These are phyloP conservation scores for Aselliscus stoliczkanus DNA, from an alignment of 2,797 vertebrate species.

Conservation along the genomic window DNA sequence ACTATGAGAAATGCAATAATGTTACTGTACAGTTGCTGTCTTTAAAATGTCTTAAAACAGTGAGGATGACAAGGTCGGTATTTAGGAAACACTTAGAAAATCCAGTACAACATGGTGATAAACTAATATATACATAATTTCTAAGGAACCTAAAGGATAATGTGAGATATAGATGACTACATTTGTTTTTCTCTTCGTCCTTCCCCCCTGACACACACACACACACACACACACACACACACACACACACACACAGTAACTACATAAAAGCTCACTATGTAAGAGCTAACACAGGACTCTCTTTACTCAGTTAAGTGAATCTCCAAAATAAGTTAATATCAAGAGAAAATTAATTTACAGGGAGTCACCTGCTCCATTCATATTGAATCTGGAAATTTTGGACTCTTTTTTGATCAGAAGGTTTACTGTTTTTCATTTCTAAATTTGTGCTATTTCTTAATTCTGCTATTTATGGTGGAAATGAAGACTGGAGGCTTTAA, in stretches of 20 bases:
- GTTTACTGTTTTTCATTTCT: background rate
- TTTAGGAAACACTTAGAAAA: background rate
- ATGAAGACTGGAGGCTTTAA: background rate
- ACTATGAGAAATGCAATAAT: background rate
- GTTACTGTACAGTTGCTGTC: background rate
- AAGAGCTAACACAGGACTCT: background rate
- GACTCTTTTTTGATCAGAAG: background rate
- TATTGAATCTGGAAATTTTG: background rate
- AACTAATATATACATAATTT: background rate
- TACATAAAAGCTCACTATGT: background rate
- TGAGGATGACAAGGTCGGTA: background rate
- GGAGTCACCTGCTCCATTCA: background rate
- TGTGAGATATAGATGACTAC: background rate
- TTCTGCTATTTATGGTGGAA: background rate
- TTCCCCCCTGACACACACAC: background rate
- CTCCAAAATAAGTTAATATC: background rate
- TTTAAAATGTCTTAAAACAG: background rate
- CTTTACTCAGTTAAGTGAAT: background rate
- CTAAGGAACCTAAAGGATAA: background rate
- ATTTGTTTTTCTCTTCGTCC: background rate
- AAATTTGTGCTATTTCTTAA: background rate
- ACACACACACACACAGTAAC: background rate
- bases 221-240: background rate
- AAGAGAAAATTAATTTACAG: conserved; percentile 19
- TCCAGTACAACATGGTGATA: background rate